These are phyloP conservation scores for Fissipunctia ypsillon DNA, from an alignment of 2,888 invertebrate species.

Conservation along the genomic window DNA sequence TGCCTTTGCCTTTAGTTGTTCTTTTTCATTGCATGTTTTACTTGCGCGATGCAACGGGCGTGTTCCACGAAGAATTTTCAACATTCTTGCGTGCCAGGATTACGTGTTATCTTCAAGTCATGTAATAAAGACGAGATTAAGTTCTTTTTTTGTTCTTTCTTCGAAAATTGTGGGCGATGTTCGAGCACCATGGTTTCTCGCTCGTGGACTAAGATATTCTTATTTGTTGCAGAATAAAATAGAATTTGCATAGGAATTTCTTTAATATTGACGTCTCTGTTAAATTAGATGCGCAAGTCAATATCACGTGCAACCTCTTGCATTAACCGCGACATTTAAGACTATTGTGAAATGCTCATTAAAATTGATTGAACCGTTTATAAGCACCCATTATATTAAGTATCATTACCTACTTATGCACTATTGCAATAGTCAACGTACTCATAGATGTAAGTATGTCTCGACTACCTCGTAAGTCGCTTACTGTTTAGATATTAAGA, in stretches of 20 bases:
- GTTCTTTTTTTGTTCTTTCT: conserved; percentile 41
- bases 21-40: conserved; percentile 71
- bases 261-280: conserved; percentile 20
- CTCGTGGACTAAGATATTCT: conserved; percentile 18
- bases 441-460: conserved; percentile 39
- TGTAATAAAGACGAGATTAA: conserved; percentile 64
- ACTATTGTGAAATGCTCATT: conserved; percentile 54
- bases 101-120: conserved; percentile 67
- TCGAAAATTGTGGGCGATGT: conserved; percentile 47
- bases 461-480: conserved; percentile 29
- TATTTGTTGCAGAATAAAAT: conserved; percentile 27
- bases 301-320: conserved; percentile 49
- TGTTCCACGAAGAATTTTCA: conserved; percentile 68
- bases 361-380: conserved; percentile 60
- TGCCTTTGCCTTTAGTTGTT: conserved; percentile 62
- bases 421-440: conserved; percentile 49
- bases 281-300: conserved; percentile 37
- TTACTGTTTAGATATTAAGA: conserved; percentile 25
- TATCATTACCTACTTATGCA: conserved; percentile 60
- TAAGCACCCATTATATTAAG: conserved; percentile 58
- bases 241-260: conserved; percentile 47
- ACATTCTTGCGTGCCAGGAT: conserved; percentile 67
- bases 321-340: conserved; percentile 46
- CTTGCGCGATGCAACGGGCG: conserved; percentile 64
- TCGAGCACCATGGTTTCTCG: conserved; percentile 11